A percentile compares a stretch with the other conserved stretches of the same genome.
phyloP scores from a whole-genome alignment of 1,140 invertebrate genomes.

The Rhysida immarginata region DNA sequence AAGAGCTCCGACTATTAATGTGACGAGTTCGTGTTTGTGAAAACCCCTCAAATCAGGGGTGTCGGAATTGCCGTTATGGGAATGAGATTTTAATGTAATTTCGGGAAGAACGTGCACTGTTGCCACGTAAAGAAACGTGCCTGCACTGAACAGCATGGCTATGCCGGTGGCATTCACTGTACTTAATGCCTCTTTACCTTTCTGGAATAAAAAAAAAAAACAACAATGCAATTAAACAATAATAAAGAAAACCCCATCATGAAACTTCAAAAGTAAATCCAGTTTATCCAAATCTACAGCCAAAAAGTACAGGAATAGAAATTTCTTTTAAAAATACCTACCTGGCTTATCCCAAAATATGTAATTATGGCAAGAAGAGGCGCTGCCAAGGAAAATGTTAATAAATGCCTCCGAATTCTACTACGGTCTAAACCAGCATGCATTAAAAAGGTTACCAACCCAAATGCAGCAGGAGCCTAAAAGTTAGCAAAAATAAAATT shows the following conservation, averaged over 20 bases:
- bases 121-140: conserved; percentile 96
- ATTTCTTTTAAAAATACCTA: conserved; percentile 31
- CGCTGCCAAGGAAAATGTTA: conserved; percentile 87
- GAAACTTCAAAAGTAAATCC: too few relatives aligned
- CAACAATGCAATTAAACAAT: conserved; percentile 4
- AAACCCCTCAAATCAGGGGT: conserved; percentile 39
- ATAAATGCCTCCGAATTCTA: conserved; percentile 70
- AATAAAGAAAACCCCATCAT: conserved; percentile 9
- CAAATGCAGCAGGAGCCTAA: conserved; percentile 92
- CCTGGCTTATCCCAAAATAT: conserved; percentile 82
- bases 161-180: conserved; percentile 84
- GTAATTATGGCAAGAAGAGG: conserved; percentile 79
- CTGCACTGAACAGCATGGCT: conserved; percentile 96
- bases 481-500: conserved; percentile 15
- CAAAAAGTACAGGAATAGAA: neutral
- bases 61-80: conserved; percentile 34
- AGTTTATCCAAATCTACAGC: neutral
- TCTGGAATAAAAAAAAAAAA: conserved; percentile 29
- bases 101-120: conserved; percentile 97
- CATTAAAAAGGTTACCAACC: conserved; percentile 87
- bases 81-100: conserved; percentile 41
- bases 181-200: conserved; percentile 51
- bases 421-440: conserved; percentile 84
- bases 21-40: conserved; percentile 58
- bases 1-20: conserved; percentile 66